These are phyloP conservation scores for Bungarus multicinctus DNA, from an alignment of 2,113 vertebrate genomes.

Conservation along the genomic window DNA sequence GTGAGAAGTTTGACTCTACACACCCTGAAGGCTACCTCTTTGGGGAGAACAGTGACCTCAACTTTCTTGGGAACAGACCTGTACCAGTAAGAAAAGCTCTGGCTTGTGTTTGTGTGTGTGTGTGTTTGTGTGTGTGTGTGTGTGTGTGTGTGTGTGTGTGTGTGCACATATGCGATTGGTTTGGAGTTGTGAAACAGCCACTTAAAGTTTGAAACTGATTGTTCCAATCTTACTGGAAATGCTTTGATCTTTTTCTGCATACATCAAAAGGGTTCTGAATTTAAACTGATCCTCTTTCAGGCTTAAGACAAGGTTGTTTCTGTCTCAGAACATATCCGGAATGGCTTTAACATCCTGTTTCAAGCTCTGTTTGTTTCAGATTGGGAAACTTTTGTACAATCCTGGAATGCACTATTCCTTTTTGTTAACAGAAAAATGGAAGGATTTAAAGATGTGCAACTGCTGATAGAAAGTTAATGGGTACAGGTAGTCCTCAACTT, in stretches of 20 bases:
- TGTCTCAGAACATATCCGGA: neutral
- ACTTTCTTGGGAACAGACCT: slow-evolving; percentile 94
- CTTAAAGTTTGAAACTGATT: neutral
- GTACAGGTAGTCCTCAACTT: neutral
- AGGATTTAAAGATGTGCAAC: neutral
- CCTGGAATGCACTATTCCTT: neutral
- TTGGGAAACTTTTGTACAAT: neutral
- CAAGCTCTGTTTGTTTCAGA: neutral
- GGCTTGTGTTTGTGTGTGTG: neutral
- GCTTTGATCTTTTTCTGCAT: neutral
- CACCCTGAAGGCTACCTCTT: slow-evolving; percentile 97
- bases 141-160: neutral
- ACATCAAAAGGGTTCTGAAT: neutral
- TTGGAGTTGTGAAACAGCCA: neutral
- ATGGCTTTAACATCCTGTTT: neutral
- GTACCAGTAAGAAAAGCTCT: slow-evolving; percentile 77
- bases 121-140: neutral
- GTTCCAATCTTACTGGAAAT: neutral
- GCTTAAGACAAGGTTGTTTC: neutral
- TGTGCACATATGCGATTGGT: neutral
- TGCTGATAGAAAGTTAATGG: neutral
- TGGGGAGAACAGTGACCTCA: slow-evolving; percentile 98
- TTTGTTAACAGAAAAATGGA: neutral
- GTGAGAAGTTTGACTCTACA: slow-evolving; percentile 97
- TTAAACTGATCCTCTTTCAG: neutral